Conservation (phyloP, 1,140 invertebrate species). For the Coptotermes formosanus region DNA sequence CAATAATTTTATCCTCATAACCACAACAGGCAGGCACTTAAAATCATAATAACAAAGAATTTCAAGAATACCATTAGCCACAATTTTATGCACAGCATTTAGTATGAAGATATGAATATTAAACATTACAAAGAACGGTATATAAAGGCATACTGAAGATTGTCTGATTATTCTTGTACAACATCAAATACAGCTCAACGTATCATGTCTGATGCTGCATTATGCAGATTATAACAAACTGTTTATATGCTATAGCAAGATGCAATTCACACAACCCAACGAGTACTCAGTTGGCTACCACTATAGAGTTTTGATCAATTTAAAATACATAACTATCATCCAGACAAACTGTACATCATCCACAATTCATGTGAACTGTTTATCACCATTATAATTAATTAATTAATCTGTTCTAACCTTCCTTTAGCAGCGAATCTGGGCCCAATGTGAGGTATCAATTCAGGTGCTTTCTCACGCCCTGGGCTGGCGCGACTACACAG, state of each 20-base stretch:
- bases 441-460: conserved; percentile 78
- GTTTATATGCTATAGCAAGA: background rate
- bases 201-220: background rate
- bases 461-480: conserved; percentile 73
- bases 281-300: no score
- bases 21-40: background rate
- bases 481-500: conserved; percentile 78
- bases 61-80: conserved; percentile 16
- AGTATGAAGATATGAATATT: background rate
- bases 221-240: background rate
- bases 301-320: no score
- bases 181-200: background rate
- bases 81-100: background rate
- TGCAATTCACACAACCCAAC: background rate
- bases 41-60: background rate
- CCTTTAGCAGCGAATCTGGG: conserved; percentile 80
- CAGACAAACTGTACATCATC: background rate
- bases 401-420: conserved; percentile 53
- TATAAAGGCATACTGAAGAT: no score
- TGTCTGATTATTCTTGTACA: no score
- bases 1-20: no score
- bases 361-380: background rate
- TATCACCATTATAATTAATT: background rate
- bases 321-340: background rate
- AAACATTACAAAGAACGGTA: no score